Conservation (phyloP, 2,797 vertebrate genomes). For the Spinus pinus region DNA sequence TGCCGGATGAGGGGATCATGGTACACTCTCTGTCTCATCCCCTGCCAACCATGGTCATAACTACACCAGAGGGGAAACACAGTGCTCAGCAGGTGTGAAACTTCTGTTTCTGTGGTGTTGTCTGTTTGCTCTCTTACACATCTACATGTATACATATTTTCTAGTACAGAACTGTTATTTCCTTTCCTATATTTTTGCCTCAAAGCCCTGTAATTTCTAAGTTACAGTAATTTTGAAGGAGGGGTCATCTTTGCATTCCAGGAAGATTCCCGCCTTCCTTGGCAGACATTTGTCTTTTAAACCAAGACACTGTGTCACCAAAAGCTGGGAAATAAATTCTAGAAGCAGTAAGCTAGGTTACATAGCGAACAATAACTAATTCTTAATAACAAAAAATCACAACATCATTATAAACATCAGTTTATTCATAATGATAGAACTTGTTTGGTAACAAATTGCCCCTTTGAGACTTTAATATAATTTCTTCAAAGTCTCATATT, state of each 20-base stretch:
- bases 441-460: not conserved
- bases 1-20: fast-evolving
- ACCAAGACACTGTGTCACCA: not conserved
- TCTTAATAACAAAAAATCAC: not conserved
- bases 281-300: not conserved
- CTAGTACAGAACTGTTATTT: not conserved
- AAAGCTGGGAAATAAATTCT: not conserved
- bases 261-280: not conserved
- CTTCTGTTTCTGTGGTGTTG: not conserved
- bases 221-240: not conserved
- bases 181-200: not conserved
- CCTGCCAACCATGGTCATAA: no score
- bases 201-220: not conserved
- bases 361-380: not conserved
- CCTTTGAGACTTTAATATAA: not conserved
- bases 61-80: not conserved
- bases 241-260: not conserved
- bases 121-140: no score
- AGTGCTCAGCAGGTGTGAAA: fast-evolving
- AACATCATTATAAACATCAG: not conserved
- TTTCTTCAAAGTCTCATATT: not conserved
- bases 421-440: not conserved
- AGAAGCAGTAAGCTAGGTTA: not conserved
- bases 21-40: not conserved
- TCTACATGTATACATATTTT: not conserved